These are phyloP conservation scores for Xenopus borealis DNA, from an alignment of 2,113 vertebrate species.

Conservation along the genomic window DNA sequence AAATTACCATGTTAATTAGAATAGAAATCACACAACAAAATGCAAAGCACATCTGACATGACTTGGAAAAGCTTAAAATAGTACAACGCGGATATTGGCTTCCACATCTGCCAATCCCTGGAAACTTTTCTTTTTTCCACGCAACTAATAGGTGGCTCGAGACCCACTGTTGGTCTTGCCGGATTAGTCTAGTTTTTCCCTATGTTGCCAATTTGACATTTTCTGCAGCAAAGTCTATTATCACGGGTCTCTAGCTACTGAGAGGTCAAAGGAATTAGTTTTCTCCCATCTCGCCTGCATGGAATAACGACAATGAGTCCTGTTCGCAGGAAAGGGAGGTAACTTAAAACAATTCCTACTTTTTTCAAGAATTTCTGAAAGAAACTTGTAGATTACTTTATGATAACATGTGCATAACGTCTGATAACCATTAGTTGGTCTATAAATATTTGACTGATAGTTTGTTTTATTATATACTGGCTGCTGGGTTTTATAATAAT, in stretches of 20 bases:
- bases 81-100: not conserved
- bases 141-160: not conserved
- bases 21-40: conserved; percentile 8
- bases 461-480: not conserved
- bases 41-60: conserved; percentile 32
- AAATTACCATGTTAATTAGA: conserved; percentile 32
- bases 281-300: not conserved
- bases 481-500: not conserved
- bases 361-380: not conserved
- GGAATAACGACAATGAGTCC: conserved; percentile 47
- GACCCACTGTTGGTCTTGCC: not conserved
- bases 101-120: not conserved
- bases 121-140: not conserved
- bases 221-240: conserved; percentile 17
- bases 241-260: not conserved
- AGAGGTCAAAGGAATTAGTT: conserved; percentile 39
- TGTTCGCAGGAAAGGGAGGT: conserved; percentile 52
- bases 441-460: not conserved
- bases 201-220: not conserved
- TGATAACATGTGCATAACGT: not conserved
- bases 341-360: conserved; percentile 27
- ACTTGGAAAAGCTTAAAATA: conserved; percentile 48
- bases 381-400: not conserved
- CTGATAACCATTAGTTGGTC: too few species aligned
- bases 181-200: conserved; percentile 25